A percentile compares a stretch with the other conserved stretches of the same genome.
phyloP scores from a whole-genome alignment of 2,113 vertebrate species.

The Thalassoma bifasciatum region DNA sequence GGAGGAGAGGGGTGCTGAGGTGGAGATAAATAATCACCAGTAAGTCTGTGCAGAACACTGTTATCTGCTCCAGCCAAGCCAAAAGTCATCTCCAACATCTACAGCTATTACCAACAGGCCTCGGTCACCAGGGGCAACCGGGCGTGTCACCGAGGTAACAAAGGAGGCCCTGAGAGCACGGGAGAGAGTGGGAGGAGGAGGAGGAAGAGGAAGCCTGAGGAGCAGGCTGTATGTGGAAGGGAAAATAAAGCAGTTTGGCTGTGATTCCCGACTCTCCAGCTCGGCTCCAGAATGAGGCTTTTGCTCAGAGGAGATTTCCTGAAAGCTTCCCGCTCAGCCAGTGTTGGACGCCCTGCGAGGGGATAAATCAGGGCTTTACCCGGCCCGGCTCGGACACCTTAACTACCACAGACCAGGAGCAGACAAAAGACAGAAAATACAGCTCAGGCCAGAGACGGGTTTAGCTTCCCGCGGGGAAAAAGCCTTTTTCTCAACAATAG shows the following conservation, averaged over 20 bases:
- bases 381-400: constrained; percentile 35
- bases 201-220: not conserved
- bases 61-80: constrained; percentile 49
- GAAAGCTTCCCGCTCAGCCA: constrained; percentile 28
- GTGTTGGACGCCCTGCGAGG: constrained; percentile 28
- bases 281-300: constrained; percentile 25
- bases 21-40: constrained; percentile 31
- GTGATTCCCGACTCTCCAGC: constrained; percentile 42
- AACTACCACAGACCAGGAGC: constrained; percentile 54
- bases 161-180: constrained; percentile 24
- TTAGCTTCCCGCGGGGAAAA: not conserved
- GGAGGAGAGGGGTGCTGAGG: not conserved
- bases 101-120: constrained; percentile 36
- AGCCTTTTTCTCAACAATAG: not conserved
- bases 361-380: constrained; percentile 67
- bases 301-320: constrained; percentile 45
- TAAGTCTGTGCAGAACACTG: constrained; percentile 19
- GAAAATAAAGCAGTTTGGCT: constrained; percentile 33
- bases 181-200: constrained; percentile 2
- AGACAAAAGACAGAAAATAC: constrained; percentile 47
- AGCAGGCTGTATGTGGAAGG: not conserved
- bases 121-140: constrained; percentile 46
- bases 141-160: constrained; percentile 39
- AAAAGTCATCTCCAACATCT: constrained; percentile 72
- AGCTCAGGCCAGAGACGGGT: constrained; percentile 11